A percentile compares a stretch with the other conserved stretches of the same genome.
Conservation (phyloP, 1,140 invertebrate species). For the Penaeus japonicus region DNA sequence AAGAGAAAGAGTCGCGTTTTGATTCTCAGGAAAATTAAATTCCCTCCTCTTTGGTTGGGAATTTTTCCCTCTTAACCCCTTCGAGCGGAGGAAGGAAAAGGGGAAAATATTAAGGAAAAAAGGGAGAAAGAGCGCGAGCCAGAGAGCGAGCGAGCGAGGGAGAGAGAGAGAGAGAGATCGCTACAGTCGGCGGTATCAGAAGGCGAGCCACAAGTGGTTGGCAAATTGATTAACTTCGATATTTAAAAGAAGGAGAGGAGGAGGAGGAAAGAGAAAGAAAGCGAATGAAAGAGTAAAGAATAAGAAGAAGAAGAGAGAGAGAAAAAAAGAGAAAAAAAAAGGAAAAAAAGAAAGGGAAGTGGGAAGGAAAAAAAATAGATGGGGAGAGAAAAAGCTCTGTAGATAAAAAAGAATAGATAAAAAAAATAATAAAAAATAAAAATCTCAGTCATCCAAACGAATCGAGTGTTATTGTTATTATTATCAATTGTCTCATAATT, state of each 20-base stretch:
- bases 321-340: not conserved
- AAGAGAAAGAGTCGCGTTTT: too few species aligned
- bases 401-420: not conserved
- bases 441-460: too few species aligned
- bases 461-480: too few species aligned
- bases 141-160: not conserved
- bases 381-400: not conserved
- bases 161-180: not conserved
- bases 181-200: not conserved
- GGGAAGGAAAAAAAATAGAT: not conserved
- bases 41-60: not conserved
- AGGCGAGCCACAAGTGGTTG: conserved; percentile 36
- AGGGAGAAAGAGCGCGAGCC: not conserved
- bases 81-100: not conserved
- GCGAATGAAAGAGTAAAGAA: not conserved
- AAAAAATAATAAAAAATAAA: not conserved
- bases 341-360: not conserved
- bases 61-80: not conserved
- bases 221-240: not conserved
- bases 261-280: not conserved
- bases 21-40: not conserved
- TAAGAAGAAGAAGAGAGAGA: not conserved
- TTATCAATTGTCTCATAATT: too few species aligned
- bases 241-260: not conserved
- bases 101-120: too few species aligned